phyloP scores from a whole-genome alignment of 2,797 vertebrate species.

The Lutjanus campechanus region DNA sequence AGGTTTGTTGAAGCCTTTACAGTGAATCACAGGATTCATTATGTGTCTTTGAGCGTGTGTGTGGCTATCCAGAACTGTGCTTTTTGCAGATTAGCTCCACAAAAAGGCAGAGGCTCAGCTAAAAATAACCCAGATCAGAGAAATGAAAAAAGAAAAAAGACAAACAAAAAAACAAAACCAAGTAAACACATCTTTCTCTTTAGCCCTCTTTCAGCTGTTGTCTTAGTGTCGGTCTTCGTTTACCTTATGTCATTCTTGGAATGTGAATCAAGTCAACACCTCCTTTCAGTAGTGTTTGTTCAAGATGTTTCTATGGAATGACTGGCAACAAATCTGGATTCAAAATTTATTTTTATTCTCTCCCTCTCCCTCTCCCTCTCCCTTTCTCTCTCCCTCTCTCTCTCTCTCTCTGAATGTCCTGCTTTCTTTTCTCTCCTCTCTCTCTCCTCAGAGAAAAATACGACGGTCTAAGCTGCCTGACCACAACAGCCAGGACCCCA shows the following conservation, averaged over 20 bases:
- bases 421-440: constrained; percentile 16
- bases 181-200: constrained; percentile 65
- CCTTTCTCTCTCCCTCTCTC: constrained; percentile 26
- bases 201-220: constrained; percentile 47
- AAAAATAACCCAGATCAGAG: constrained; percentile 71
- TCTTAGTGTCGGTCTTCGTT: constrained; percentile 55
- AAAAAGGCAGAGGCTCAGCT: constrained; percentile 63
- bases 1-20: constrained; percentile 43
- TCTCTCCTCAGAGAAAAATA: constrained; percentile 86
- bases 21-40: constrained; percentile 55
- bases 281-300: constrained; percentile 28
- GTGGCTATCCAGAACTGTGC: constrained; percentile 38
- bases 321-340: constrained; percentile 30
- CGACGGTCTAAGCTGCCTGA: constrained; percentile 91
- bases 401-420: background rate
- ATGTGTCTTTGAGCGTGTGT: constrained; percentile 32
- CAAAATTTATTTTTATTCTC: constrained; percentile 10
- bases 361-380: background rate
- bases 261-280: constrained; percentile 37
- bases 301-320: constrained; percentile 35
- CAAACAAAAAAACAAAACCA: constrained; percentile 33
- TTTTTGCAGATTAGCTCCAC: constrained; percentile 64
- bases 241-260: constrained; percentile 47
- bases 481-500: constrained; percentile 89
- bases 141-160: constrained; percentile 1